phyloP scores from a whole-genome alignment of 2,113 vertebrate species.

The Myiozetetes cayanensis region DNA sequence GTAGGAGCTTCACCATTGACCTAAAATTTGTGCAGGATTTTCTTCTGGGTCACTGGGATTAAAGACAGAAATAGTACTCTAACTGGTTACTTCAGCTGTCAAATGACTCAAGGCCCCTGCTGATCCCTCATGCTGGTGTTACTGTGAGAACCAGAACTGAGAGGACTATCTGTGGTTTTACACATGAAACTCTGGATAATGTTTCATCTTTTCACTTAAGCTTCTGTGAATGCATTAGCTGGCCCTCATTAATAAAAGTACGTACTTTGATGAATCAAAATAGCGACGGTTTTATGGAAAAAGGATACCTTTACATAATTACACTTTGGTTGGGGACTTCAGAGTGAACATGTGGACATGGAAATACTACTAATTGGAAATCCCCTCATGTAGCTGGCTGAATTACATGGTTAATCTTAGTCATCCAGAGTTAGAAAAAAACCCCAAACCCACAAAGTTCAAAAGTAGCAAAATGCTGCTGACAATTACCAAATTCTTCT shows the following conservation, averaged over 20 bases:
- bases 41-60: not conserved
- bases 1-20: not conserved
- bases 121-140: not conserved
- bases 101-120: conserved; percentile 29
- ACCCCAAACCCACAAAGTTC: not conserved
- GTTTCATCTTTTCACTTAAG: not conserved
- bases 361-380: not conserved
- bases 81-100: not conserved
- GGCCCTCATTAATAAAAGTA: not conserved
- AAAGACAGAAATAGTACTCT: conserved; percentile 18
- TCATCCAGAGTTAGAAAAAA: not conserved
- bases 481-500: not conserved
- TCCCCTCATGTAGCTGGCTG: not conserved
- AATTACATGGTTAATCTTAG: not conserved
- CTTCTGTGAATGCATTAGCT: not conserved
- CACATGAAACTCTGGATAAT: not conserved
- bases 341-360: not conserved
- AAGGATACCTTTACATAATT: not conserved
- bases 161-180: conserved; percentile 18
- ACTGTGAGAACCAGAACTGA: conserved; percentile 27
- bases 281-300: not conserved
- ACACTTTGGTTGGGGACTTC: not conserved
- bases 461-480: not conserved
- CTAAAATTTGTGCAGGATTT: conserved; percentile 4
- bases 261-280: not conserved